These are phyloP conservation scores for Rhabdomys dilectus DNA, from an alignment of 2,113 vertebrate genomes.

Conservation along the genomic window DNA sequence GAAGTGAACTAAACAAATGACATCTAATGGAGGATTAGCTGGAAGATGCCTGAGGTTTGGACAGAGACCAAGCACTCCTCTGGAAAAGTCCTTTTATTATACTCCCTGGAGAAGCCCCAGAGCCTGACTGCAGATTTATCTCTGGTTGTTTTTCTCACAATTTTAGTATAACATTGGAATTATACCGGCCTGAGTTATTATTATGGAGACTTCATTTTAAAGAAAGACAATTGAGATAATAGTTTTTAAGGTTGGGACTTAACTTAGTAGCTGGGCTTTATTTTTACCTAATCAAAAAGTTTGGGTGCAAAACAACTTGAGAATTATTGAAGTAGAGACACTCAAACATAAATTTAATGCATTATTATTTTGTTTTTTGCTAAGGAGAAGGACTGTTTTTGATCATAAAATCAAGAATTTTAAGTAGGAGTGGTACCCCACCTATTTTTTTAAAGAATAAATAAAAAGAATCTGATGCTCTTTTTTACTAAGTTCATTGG, in stretches of 20 bases:
- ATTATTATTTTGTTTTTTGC: neutral
- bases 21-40: constrained; percentile 68
- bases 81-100: constrained; percentile 52
- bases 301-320: neutral
- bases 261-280: constrained; percentile 48
- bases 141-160: neutral
- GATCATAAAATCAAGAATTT: constrained; percentile 15
- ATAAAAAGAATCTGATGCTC: neutral
- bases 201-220: constrained; percentile 56
- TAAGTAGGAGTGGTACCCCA: neutral
- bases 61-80: constrained; percentile 50
- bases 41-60: constrained; percentile 66
- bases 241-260: constrained; percentile 47
- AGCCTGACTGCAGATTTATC: neutral
- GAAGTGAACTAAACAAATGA: constrained; percentile 77
- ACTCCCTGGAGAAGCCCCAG: constrained; percentile 9
- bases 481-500: neutral
- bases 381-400: constrained; percentile 38
- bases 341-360: neutral
- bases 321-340: constrained; percentile 3
- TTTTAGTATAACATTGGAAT: constrained; percentile 19
- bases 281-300: constrained; percentile 35
- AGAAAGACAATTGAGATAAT: constrained; percentile 41
- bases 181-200: constrained; percentile 44
- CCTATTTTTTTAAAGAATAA: neutral